Conservation (phyloP, 2,888 invertebrate species). For the Oasisia sp. region DNA sequence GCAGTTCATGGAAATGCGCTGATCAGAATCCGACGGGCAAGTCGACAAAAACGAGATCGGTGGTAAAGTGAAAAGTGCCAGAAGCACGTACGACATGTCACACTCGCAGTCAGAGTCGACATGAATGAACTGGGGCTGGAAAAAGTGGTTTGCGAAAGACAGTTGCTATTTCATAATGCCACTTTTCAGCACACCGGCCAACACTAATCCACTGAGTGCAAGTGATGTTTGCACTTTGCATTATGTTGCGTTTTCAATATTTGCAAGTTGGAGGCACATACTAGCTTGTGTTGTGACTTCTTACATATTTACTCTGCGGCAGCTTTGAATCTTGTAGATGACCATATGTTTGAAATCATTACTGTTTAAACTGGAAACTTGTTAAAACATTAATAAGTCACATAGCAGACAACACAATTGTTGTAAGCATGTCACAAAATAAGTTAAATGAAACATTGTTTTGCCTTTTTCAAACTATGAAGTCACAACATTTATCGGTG, state of each 20-base stretch:
- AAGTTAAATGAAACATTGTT: not conserved
- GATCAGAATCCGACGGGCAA: not conserved
- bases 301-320: too few relatives aligned
- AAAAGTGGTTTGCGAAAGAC: conserved; percentile 17
- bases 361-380: too few relatives aligned
- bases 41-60: conserved; percentile 3
- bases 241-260: conserved; percentile 9
- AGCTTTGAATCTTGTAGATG: too few relatives aligned
- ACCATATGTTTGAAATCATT: too few relatives aligned
- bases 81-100: conserved; percentile 11
- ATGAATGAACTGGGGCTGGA: not conserved
- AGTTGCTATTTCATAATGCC: conserved; percentile 17
- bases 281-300: not conserved
- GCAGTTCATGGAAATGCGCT: conserved; percentile 20
- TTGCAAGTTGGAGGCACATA: not conserved
- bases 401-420: too few relatives aligned
- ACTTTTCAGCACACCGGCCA: conserved; percentile 10
- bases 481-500: not conserved
- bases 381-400: too few relatives aligned
- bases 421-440: not conserved
- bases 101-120: not conserved
- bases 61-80: not conserved
- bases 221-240: not conserved
- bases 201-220: not conserved
- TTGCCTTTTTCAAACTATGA: not conserved